phyloP scores from a whole-genome alignment of 2,888 invertebrate genomes.

The Hermaeophaga mercurialis region DNA sequence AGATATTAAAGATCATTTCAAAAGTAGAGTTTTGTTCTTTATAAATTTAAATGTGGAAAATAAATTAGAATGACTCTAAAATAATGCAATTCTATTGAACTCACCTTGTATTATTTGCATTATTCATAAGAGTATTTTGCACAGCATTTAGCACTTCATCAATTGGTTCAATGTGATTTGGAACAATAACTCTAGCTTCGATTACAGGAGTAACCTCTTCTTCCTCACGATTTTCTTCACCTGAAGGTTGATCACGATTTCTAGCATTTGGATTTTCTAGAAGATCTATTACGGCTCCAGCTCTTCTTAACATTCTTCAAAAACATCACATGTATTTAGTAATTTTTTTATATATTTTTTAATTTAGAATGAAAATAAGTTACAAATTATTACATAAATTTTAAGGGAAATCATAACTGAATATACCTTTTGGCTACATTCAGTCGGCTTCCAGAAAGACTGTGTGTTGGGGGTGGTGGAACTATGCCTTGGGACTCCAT shows the following conservation, averaged over 20 bases:
- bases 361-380: no score
- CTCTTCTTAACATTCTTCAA: constrained; percentile 58
- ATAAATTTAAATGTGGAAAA: no score
- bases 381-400: no score
- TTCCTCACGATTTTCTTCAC: constrained; percentile 52
- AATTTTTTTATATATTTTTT: no score
- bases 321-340: no score
- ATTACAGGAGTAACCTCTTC: constrained; percentile 57
- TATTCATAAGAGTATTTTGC: constrained; percentile 48
- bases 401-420: no score
- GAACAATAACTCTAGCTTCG: constrained; percentile 56
- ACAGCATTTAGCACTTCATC: constrained; percentile 52
- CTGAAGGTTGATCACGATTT: constrained; percentile 43
- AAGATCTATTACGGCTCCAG: constrained; percentile 57
- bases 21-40: no score
- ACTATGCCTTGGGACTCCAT: constrained; percentile 58
- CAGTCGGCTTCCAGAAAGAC: constrained; percentile 61
- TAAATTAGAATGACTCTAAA: no score
- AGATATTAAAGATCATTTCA: no score
- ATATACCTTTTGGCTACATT: constrained; percentile 57
- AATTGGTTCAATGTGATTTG: constrained; percentile 48
- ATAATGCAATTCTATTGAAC: constrained; percentile 9
- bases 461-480: constrained; percentile 60
- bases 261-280: constrained; percentile 56
- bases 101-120: constrained; percentile 40